These are phyloP conservation scores for Danio albolineatus DNA, from an alignment of 2,797 vertebrate genomes.

Conservation along the genomic window DNA sequence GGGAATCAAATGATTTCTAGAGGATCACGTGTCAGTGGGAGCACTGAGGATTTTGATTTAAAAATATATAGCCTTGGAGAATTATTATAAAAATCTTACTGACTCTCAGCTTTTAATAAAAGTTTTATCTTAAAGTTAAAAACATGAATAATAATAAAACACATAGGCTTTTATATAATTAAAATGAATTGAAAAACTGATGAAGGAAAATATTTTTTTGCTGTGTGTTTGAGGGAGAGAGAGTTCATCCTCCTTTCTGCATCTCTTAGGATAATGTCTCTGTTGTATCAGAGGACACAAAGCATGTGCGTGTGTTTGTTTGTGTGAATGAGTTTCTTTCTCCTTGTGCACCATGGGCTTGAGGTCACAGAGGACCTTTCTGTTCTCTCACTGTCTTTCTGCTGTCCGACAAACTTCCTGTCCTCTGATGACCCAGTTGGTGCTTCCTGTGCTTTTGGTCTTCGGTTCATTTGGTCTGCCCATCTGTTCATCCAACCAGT, in stretches of 20 bases:
- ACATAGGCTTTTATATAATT: too few relatives aligned
- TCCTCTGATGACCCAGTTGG: constrained; percentile 10
- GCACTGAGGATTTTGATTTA: too few relatives aligned
- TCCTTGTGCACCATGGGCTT: constrained; percentile 27
- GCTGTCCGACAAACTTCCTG: constrained; percentile 16
- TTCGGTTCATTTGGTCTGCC: background rate
- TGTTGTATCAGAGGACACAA: constrained; percentile 52
- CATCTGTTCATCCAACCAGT: background rate
- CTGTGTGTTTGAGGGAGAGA: constrained; percentile 16
- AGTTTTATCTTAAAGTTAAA: too few relatives aligned
- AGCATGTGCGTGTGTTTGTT: constrained; percentile 43
- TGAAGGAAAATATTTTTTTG: background rate
- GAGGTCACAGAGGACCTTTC: constrained; percentile 38
- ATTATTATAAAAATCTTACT: too few relatives aligned
- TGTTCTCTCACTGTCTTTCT: constrained; percentile 31
- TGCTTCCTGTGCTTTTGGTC: background rate
- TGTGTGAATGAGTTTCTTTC: constrained; percentile 40
- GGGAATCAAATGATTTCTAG: too few relatives aligned
- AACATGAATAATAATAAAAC: too few relatives aligned
- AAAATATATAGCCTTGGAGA: too few relatives aligned
- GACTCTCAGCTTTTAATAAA: too few relatives aligned
- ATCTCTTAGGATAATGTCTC: constrained; percentile 40
- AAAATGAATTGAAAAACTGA: background rate
- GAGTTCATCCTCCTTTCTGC: constrained; percentile 25
- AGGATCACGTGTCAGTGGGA: too few relatives aligned